Conservation (phyloP, 2,888 invertebrate species). For the Zele albiditarsus region DNA sequence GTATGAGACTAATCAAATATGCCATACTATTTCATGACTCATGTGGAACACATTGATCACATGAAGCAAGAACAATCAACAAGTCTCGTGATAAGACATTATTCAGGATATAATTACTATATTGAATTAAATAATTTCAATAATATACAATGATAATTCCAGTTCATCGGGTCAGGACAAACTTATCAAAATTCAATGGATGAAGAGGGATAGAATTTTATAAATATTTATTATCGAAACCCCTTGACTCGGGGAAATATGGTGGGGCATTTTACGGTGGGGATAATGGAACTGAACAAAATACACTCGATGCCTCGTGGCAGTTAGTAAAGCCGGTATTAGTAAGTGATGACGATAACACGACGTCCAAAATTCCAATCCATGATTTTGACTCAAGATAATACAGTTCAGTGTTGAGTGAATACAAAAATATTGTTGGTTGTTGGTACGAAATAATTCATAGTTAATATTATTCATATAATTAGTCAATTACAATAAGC, state of each 20-base stretch:
- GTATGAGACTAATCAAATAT: background rate
- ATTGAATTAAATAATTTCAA: background rate
- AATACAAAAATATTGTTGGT: background rate
- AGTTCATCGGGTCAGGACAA: background rate
- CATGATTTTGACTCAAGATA: background rate
- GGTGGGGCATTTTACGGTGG: conserved; percentile 2
- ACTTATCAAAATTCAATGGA: background rate
- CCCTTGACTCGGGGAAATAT: background rate
- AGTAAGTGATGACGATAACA: background rate
- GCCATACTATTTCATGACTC: background rate
- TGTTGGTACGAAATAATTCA: background rate
- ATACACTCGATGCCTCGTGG: background rate
- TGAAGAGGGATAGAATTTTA: background rate
- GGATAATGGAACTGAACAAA: conserved; percentile 1
- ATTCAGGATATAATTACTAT: background rate
- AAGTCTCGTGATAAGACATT: background rate
- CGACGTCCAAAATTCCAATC: background rate
- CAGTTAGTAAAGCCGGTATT: background rate
- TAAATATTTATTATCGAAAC: background rate
- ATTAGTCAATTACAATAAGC: too few relatives aligned
- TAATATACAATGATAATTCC: background rate
- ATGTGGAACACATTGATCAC: background rate
- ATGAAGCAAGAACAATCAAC: background rate
- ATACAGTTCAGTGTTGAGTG: background rate
- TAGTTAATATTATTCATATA: too few relatives aligned